phyloP scores from a whole-genome alignment of 2,797 vertebrate species.

The Gymnoscopelus microlampas region DNA sequence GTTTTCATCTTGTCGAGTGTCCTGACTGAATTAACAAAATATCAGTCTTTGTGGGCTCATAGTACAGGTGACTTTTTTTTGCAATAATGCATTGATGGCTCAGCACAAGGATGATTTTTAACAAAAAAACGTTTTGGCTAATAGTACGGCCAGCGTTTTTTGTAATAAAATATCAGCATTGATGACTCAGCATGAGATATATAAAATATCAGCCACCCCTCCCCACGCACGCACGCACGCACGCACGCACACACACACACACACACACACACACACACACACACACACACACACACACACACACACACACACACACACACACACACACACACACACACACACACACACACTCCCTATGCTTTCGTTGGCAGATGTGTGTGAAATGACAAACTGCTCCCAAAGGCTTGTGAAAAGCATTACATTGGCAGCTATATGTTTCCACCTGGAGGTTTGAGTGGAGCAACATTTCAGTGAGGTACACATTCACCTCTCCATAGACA shows the following conservation, averaged over 20 bases:
- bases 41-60: too few relatives aligned
- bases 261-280: neutral
- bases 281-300: neutral
- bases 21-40: too few relatives aligned
- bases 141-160: too few relatives aligned
- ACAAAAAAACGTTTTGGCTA: too few relatives aligned
- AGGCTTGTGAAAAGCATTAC: slow-evolving; percentile 28
- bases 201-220: too few relatives aligned
- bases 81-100: too few relatives aligned
- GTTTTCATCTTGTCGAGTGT: too few relatives aligned
- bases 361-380: slow-evolving; percentile 15
- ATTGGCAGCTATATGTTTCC: slow-evolving; percentile 10
- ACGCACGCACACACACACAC: slow-evolving; percentile 14
- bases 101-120: too few relatives aligned
- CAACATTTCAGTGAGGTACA: neutral
- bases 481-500: slow-evolving; percentile 13
- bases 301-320: slow-evolving; percentile 17
- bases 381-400: slow-evolving; percentile 26
- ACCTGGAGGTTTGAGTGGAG: slow-evolving; percentile 2
- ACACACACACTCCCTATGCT: neutral
- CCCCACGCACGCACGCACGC: neutral
- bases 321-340: neutral
- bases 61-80: too few relatives aligned
- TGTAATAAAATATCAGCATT: too few relatives aligned
- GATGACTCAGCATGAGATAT: too few relatives aligned